Percentiles rank a stretch among this genome's conserved stretches.
Evolutionary conservation across 2,888 invertebrate genomes (phyloP).

Genomic region (Pollenia amentaria): DNA sequence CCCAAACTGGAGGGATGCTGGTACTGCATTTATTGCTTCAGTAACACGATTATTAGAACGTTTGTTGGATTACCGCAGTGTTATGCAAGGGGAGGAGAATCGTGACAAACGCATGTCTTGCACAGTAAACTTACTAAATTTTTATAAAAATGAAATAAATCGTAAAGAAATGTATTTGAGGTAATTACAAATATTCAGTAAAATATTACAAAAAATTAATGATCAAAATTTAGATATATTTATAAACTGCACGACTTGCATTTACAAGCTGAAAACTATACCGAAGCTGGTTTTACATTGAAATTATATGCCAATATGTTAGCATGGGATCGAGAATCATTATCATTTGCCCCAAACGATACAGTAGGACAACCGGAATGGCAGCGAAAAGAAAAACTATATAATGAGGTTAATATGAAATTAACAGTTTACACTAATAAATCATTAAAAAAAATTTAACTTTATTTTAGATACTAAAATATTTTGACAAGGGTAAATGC

Average conservation of each 20-base stretch:
- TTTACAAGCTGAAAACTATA: constrained; percentile 94
- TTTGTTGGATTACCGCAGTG: constrained; percentile 96
- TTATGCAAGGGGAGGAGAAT: constrained; percentile 97
- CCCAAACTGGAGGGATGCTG: constrained; percentile 96
- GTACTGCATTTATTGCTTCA: constrained; percentile 95
- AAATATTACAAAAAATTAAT: background rate
- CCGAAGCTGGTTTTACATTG: constrained; percentile 97
- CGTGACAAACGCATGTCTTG: constrained; percentile 98
- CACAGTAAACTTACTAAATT: constrained; percentile 97
- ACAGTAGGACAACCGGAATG: constrained; percentile 92
- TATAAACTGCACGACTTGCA: constrained; percentile 97
- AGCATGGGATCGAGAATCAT: constrained; percentile 90
- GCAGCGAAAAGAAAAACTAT: constrained; percentile 95
- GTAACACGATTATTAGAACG: constrained; percentile 95
- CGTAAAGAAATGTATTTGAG: constrained; percentile 97
- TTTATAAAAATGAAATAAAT: constrained; percentile 98
- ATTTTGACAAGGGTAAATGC: constrained; percentile 97
- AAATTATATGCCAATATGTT: constrained; percentile 96
- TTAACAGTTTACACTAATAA: background rate
- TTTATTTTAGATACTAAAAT: constrained; percentile 89
- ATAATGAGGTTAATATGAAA: constrained; percentile 86
- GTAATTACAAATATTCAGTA: constrained; percentile 67
- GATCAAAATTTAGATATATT: constrained; percentile 88
- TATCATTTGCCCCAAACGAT: constrained; percentile 87
- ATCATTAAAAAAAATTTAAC: background rate